These are phyloP conservation scores for Hipposideros larvatus DNA, from an alignment of 2,797 vertebrate genomes.

Conservation along the genomic window DNA sequence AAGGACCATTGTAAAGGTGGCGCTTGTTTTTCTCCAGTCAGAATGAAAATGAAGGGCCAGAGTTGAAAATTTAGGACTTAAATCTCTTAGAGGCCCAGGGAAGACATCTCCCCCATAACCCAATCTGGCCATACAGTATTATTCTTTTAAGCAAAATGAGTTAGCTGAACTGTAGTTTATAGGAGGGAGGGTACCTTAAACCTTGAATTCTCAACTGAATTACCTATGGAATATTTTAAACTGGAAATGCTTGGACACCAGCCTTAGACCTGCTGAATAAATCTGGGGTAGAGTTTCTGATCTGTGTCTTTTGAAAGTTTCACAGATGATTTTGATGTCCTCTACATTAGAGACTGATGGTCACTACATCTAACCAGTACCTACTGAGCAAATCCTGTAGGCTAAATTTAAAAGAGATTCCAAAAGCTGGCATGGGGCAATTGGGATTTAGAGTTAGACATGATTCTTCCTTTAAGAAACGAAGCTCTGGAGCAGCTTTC, in stretches of 20 bases:
- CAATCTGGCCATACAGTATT: background rate
- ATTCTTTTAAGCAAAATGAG: conserved; percentile 3
- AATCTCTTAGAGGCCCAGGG: background rate
- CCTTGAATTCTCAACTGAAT: background rate
- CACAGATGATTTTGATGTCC: background rate
- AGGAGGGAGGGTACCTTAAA: background rate
- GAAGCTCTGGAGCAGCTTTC: background rate
- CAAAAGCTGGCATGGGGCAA: background rate
- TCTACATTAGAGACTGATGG: background rate
- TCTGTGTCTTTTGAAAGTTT: conserved; percentile 11
- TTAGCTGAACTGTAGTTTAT: conserved; percentile 2
- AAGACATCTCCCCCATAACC: background rate
- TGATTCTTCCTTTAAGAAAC: background rate
- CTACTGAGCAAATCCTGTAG: background rate
- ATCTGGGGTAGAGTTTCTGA: background rate
- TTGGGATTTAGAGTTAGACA: background rate
- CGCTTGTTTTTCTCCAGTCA: background rate
- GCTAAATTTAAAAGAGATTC: background rate
- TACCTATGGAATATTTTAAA: conserved; percentile 12
- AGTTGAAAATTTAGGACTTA: background rate
- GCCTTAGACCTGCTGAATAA: background rate
- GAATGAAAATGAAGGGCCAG: background rate
- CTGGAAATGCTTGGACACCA: background rate
- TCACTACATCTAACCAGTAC: background rate
- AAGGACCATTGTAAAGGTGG: background rate